These are phyloP conservation scores for Chaetodon trifasciatus DNA, from an alignment of 2,797 vertebrate genomes.

Conservation along the genomic window DNA sequence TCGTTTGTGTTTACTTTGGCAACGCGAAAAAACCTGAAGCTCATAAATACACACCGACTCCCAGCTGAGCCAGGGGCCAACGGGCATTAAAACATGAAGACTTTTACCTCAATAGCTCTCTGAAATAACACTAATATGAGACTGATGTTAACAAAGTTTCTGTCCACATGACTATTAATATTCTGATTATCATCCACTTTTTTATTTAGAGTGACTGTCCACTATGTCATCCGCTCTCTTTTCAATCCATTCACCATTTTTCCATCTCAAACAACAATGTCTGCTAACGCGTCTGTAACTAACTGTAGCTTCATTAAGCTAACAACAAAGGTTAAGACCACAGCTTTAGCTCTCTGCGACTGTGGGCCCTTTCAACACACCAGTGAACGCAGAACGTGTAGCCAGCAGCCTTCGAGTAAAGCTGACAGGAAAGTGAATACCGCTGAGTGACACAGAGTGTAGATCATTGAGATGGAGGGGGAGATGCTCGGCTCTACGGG, in stretches of 20 bases:
- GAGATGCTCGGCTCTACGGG: constrained; percentile 31
- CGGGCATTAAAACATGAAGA: neutral
- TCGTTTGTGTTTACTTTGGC: constrained; percentile 12
- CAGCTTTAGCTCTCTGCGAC: constrained; percentile 17
- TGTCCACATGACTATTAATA: neutral
- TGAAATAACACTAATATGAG: neutral
- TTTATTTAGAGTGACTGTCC: neutral
- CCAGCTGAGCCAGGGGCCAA: neutral
- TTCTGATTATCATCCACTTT: neutral
- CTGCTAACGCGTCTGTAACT: constrained; percentile 1
- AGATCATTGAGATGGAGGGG: constrained; percentile 59
- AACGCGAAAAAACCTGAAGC: neutral
- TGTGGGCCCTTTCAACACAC: constrained; percentile 57
- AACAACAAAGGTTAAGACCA: constrained; percentile 42
- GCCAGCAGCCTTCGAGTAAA: constrained; percentile 42
- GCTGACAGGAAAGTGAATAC: constrained; percentile 64
- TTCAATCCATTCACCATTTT: neutral
- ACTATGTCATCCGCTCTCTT: neutral
- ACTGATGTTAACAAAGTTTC: neutral
- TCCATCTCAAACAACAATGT: constrained; percentile 1
- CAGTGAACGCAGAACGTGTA: constrained; percentile 53
- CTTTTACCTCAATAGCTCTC: neutral
- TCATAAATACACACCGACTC: constrained; percentile 2
- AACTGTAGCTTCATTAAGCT: constrained; percentile 20
- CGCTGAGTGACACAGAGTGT: constrained; percentile 60